Evolutionary conservation across 30 jellyfish, hydroid and myxozoan genomes (phyloP).

Genomic region (Catostylus mosaicus): DNA sequence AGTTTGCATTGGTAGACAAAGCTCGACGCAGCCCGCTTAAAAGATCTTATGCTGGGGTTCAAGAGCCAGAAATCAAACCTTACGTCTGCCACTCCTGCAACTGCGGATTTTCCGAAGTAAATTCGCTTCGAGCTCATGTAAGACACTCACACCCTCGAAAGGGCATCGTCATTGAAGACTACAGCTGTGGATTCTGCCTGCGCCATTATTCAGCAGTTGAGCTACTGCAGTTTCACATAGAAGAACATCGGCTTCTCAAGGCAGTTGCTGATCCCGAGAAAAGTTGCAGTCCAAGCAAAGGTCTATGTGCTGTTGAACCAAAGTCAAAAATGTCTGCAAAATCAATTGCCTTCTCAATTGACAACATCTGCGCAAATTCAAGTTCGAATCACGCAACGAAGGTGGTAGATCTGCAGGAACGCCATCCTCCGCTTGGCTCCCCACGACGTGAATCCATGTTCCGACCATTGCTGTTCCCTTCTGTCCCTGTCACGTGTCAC

Average conservation of each 20-base stretch:
- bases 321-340: constrained; percentile 50
- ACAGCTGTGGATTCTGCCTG: constrained; percentile 85
- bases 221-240: constrained; percentile 65
- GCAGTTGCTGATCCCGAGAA: not conserved
- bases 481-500: constrained; percentile 24
- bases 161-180: constrained; percentile 70
- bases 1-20: constrained; percentile 1
- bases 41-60: constrained; percentile 19
- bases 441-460: constrained; percentile 7
- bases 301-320: not conserved
- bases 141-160: constrained; percentile 96
- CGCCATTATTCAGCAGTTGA: constrained; percentile 52
- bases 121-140: constrained; percentile 93
- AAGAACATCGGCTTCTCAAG: not conserved
- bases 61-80: constrained; percentile 64
- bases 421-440: not conserved
- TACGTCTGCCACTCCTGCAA: constrained; percentile 89
- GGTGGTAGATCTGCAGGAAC: not conserved
- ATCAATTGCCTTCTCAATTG: constrained; percentile 77
- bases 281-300: not conserved
- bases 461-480: constrained; percentile 8
- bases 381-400: constrained; percentile 8
- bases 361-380: constrained; percentile 54
- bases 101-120: constrained; percentile 87
- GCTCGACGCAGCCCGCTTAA: constrained; percentile 23